These are phyloP conservation scores for Pluvianellus socialis DNA, from an alignment of 2,113 vertebrate species.

Conservation along the genomic window DNA sequence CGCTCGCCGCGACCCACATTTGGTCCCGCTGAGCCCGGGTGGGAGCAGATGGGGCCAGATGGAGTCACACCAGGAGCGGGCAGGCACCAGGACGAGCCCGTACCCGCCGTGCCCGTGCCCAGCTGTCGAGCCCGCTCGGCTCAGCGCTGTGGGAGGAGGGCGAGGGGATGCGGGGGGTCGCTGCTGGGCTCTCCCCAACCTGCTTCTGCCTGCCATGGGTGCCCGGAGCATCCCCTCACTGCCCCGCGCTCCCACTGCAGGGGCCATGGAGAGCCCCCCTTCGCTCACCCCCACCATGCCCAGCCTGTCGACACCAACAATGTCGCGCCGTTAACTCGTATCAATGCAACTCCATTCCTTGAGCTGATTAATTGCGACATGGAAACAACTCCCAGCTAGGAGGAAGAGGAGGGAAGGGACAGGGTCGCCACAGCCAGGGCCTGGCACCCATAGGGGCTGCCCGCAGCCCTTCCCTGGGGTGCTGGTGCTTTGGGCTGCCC, in stretches of 20 bases:
- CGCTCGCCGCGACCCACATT: not conserved
- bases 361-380: not conserved
- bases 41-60: conserved; percentile 28
- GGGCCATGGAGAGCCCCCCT: not conserved
- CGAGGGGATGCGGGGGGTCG: fast-evolving
- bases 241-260: fast-evolving
- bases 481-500: not conserved
- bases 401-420: not conserved
- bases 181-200: not conserved
- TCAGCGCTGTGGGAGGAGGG: fast-evolving
- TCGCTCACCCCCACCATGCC: fast-evolving
- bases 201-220: fast-evolving
- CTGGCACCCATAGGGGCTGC: no score
- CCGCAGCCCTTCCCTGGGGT: no score
- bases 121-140: fast-evolving
- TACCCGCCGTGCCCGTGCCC: not conserved
- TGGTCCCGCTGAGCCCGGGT: not conserved
- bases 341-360: fast-evolving
- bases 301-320: not conserved
- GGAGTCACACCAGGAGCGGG: not conserved
- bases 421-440: not conserved
- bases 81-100: not conserved
- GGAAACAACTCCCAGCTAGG: not conserved
- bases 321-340: not conserved
- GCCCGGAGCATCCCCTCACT: not conserved